These are phyloP conservation scores for Alectoris magna DNA, from an alignment of 2,797 vertebrate genomes.

Conservation along the genomic window DNA sequence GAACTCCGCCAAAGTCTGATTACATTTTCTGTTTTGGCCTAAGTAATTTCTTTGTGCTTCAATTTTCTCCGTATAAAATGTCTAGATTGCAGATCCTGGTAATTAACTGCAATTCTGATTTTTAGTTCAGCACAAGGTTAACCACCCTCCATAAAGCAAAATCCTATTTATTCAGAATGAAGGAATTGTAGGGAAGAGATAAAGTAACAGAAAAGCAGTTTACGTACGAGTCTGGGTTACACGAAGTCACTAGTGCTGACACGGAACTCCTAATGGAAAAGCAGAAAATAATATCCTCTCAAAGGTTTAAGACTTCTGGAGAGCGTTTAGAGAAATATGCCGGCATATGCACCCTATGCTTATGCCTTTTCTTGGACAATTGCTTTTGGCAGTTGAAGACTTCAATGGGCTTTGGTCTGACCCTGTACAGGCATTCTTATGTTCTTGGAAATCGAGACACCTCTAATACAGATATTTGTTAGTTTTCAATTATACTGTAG, in stretches of 20 bases:
- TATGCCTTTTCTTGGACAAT: not conserved
- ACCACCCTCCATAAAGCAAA: constrained; percentile 59
- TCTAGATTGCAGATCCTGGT: constrained; percentile 56
- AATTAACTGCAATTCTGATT: constrained; percentile 70
- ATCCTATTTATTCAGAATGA: constrained; percentile 61
- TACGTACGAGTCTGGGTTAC: not conserved
- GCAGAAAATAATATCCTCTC: not conserved
- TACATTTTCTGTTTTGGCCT: constrained; percentile 64
- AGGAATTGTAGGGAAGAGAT: constrained; percentile 35
- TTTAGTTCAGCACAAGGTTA: constrained; percentile 68
- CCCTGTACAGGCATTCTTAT: rapidly evolving
- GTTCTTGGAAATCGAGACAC: not conserved
- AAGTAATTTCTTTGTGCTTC: constrained; percentile 49
- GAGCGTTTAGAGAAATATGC: not conserved
- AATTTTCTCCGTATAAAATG: constrained; percentile 51
- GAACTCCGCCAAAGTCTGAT: constrained; percentile 58
- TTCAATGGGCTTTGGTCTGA: not conserved
- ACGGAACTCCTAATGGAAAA: not conserved
- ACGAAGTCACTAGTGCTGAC: not conserved
- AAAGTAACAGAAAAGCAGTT: constrained; percentile 43
- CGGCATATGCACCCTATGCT: not conserved
- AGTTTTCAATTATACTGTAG: not conserved
- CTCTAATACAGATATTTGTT: not conserved
- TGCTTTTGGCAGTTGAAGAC: not conserved
- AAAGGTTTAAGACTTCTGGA: not conserved